Percentiles rank a stretch among this genome's conserved stretches.
Evolutionary conservation across 2,888 invertebrate genomes (phyloP).

Genomic region (Zeuzera pyrina): DNA sequence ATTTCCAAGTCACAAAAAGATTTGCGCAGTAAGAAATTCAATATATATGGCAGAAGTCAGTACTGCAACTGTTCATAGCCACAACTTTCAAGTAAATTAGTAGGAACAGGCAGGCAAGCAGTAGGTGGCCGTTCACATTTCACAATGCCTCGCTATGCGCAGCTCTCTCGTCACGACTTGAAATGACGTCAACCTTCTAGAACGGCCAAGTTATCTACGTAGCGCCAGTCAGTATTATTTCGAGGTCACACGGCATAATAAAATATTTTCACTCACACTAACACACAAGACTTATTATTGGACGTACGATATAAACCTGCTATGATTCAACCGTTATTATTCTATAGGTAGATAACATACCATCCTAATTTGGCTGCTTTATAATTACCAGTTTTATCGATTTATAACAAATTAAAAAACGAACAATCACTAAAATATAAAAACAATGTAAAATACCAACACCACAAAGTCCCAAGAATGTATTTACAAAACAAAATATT

Average conservation of each 20-base stretch:
- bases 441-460: no score
- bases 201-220: constrained; percentile 49
- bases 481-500: no score
- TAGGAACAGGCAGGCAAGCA: constrained; percentile 50
- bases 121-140: constrained; percentile 71
- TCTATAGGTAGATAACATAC: no score
- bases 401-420: no score
- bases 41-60: constrained; percentile 64
- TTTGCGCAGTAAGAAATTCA: constrained; percentile 53
- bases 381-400: no score
- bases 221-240: constrained; percentile 47
- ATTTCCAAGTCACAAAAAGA: constrained; percentile 58
- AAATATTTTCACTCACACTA: constrained; percentile 58
- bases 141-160: constrained; percentile 63
- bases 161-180: constrained; percentile 45
- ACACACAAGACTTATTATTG: constrained; percentile 19
- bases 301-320: neutral
- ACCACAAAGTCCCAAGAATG: no score
- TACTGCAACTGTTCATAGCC: constrained; percentile 64
- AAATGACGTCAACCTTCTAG: constrained; percentile 70
- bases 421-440: no score
- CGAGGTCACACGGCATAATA: constrained; percentile 65
- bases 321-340: no score
- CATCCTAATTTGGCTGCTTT: no score
- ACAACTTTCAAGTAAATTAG: constrained; percentile 63